Evolutionary conservation across 2,113 vertebrate species (phyloP).

Genomic region (Lichenostomus cassidix): DNA sequence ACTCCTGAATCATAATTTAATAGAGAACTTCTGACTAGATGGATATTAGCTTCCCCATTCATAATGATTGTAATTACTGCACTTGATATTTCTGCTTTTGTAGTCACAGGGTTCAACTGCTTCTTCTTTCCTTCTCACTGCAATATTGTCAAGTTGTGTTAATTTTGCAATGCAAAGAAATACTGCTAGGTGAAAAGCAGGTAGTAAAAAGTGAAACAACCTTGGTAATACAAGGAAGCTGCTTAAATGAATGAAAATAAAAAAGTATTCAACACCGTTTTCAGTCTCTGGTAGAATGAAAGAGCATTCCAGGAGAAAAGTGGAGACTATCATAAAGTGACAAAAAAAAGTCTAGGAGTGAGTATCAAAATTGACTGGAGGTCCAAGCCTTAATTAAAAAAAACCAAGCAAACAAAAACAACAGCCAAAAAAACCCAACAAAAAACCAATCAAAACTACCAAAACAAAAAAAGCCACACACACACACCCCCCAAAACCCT

Average conservation of each 20-base stretch:
- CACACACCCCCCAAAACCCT: accelerated
- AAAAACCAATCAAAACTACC: no score
- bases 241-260: not conserved
- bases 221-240: not conserved
- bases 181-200: not conserved
- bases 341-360: not conserved
- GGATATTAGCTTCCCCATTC: not conserved
- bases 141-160: not conserved
- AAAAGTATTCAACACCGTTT: not conserved
- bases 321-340: not conserved
- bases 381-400: not conserved
- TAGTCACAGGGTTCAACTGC: not conserved
- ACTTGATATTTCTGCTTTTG: not conserved
- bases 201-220: not conserved
- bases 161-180: not conserved
- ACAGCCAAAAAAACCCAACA: not conserved
- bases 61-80: not conserved
- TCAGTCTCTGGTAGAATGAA: not conserved
- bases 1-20: not conserved
- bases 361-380: not conserved
- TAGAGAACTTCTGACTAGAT: not conserved
- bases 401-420: not conserved
- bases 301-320: not conserved
- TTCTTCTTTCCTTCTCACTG: not conserved
- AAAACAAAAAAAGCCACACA: not conserved